These are phyloP conservation scores for Ceraclea dissimilis DNA, from an alignment of 2,888 invertebrate genomes.

Conservation along the genomic window DNA sequence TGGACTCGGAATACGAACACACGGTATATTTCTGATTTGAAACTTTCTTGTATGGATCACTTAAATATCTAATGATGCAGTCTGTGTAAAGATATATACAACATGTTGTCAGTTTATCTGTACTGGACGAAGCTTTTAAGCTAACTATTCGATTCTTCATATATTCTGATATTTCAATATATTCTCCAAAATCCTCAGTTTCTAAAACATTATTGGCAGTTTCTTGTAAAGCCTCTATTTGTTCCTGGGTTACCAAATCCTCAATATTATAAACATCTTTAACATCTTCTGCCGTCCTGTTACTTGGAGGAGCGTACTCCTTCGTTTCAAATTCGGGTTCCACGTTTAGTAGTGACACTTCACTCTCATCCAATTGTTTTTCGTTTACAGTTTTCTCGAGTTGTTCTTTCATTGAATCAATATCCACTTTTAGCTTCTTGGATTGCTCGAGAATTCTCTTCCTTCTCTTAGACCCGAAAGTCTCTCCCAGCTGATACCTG, in stretches of 20 bases:
- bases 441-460: conserved; percentile 20
- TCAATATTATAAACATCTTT: conserved; percentile 32
- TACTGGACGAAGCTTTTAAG: conserved; percentile 1
- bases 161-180: conserved; percentile 14
- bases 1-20: conserved; percentile 20
- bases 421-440: conserved; percentile 20
- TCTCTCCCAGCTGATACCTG: conserved; percentile 13
- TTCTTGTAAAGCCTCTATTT: conserved; percentile 30
- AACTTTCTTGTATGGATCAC: conserved; percentile 16
- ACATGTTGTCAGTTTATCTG: conserved; percentile 8
- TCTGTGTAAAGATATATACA: conserved; percentile 19
- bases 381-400: conserved; percentile 19
- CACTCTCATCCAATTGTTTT: conserved; percentile 13
- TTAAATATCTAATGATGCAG: conserved; percentile 21
- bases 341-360: conserved; percentile 9
- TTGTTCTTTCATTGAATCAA: conserved; percentile 23
- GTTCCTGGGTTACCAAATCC: conserved; percentile 32
- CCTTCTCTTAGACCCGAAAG: conserved; percentile 22
- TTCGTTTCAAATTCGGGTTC: conserved; percentile 3
- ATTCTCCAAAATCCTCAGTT: conserved; percentile 18
- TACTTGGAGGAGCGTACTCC: conserved; percentile 24
- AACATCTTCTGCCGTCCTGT: conserved; percentile 30
- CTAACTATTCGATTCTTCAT: conserved; percentile 11
- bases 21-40: conserved; percentile 10
- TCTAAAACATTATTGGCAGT: conserved; percentile 27